These are phyloP conservation scores for Nasalis larvatus DNA, from an alignment of 2,113 vertebrate genomes.

Conservation along the genomic window DNA sequence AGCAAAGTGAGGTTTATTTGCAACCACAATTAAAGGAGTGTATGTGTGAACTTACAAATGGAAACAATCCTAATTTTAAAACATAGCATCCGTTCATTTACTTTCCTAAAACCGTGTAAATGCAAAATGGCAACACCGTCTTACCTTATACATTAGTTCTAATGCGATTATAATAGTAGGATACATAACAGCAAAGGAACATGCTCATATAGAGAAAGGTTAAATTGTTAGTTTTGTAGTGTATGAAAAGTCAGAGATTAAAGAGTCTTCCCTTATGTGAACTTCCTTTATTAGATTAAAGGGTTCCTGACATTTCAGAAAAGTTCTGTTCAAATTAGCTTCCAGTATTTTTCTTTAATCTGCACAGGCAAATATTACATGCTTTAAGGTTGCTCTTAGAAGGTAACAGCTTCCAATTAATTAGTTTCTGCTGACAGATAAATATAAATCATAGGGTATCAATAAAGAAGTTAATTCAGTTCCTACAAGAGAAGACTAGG, in stretches of 20 bases:
- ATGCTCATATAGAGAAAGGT: constrained; percentile 34
- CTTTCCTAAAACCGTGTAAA: not conserved
- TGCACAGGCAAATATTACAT: constrained; percentile 40
- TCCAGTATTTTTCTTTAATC: constrained; percentile 70
- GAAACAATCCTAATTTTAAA: constrained; percentile 14
- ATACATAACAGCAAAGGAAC: not conserved
- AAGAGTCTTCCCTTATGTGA: constrained; percentile 60
- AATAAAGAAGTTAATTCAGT: constrained; percentile 33
- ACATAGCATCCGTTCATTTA: not conserved
- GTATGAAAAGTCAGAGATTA: constrained; percentile 43
- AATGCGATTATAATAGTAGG: not conserved
- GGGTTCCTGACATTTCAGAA: constrained; percentile 68
- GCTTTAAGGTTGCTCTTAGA: constrained; percentile 56
- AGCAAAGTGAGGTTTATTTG: not conserved
- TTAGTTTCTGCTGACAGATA: constrained; percentile 57
- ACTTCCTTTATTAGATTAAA: constrained; percentile 74
- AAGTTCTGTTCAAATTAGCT: constrained; percentile 61
- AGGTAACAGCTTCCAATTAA: constrained; percentile 54
- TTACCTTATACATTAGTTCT: not conserved
- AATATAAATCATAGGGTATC: constrained; percentile 58
- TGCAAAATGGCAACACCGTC: not conserved
- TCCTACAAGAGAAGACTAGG: not conserved
- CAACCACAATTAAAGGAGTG: not conserved
- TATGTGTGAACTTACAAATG: not conserved
- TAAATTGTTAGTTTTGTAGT: constrained; percentile 55